Conservation (phyloP, 2,888 invertebrate genomes). For the Parnassius apollo region DNA sequence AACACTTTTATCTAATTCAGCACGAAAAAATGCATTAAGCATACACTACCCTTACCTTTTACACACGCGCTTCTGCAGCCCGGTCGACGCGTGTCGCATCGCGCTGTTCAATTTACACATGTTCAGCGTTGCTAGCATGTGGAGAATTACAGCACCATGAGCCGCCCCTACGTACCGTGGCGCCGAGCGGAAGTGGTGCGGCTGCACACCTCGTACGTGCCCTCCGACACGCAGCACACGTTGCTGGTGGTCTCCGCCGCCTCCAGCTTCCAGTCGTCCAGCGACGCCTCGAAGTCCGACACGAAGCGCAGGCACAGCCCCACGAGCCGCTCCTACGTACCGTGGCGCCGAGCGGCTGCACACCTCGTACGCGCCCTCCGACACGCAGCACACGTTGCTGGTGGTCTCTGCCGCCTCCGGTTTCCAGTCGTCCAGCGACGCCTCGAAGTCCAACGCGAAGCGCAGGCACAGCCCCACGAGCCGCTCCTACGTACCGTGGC, state of each 20-base stretch:
- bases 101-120: too few relatives aligned
- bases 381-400: conserved; percentile 97
- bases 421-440: conserved; percentile 98
- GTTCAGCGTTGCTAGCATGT: too few relatives aligned
- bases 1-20: too few relatives aligned
- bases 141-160: too few relatives aligned
- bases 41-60: too few relatives aligned
- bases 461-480: conserved; percentile 81
- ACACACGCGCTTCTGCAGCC: too few relatives aligned
- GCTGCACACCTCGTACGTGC: conserved; percentile 98
- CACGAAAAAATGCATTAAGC: too few relatives aligned
- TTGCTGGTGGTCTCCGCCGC: conserved; percentile 91
- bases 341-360: conserved; percentile 84
- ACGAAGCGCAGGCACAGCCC: conserved; percentile 47
- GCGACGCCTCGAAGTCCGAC: conserved; percentile 97
- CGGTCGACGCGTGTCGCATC: too few relatives aligned
- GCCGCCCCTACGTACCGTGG: too few relatives aligned
- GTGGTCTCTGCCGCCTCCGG: conserved; percentile 91
- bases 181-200: conserved; percentile 89
- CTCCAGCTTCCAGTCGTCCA: conserved; percentile 98
- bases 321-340: too few relatives aligned
- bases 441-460: conserved; percentile 98
- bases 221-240: conserved; percentile 98
- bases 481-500: conserved; percentile 39
- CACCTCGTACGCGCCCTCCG: conserved; percentile 98